phyloP scores from a whole-genome alignment of 2,888 invertebrate species.

The Mythimna lalbum region DNA sequence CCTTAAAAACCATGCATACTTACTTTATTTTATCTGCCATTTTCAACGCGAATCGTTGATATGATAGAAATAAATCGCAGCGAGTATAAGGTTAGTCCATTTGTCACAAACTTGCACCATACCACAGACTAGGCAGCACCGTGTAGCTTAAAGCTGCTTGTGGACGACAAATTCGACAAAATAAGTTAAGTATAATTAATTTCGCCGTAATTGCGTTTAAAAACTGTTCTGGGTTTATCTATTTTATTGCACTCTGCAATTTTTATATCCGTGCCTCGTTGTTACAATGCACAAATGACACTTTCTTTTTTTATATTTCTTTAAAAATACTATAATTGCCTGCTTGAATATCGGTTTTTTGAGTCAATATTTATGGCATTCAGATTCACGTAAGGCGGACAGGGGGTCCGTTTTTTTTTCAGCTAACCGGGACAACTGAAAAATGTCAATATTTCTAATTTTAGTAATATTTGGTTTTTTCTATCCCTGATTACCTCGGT shows the following conservation, averaged over 20 bases:
- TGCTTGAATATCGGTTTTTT: constrained; percentile 9
- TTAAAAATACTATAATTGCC: background rate
- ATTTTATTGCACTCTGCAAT: no score
- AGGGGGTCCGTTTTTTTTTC: no score
- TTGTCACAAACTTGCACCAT: constrained; percentile 20
- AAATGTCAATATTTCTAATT: no score
- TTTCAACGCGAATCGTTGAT: constrained; percentile 44
- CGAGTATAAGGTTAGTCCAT: constrained; percentile 65
- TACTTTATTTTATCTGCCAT: constrained; percentile 87
- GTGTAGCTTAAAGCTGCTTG: background rate
- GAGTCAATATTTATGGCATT: background rate
- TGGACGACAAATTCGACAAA: constrained; percentile 20
- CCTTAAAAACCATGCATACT: constrained; percentile 21
- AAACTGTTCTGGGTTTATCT: background rate
- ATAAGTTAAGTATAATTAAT: background rate
- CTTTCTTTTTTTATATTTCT: constrained; percentile 1
- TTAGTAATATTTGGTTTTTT: no score
- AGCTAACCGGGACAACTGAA: no score
- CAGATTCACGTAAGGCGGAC: no score
- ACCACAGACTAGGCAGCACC: background rate
- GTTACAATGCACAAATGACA: constrained; percentile 29
- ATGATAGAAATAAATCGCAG: constrained; percentile 35
- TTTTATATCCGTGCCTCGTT: constrained; percentile 45
- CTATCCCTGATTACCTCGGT: no score
- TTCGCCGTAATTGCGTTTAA: constrained; percentile 1